Conservation (phyloP, 2,113 vertebrate genomes). For the Clinocottus analis region DNA sequence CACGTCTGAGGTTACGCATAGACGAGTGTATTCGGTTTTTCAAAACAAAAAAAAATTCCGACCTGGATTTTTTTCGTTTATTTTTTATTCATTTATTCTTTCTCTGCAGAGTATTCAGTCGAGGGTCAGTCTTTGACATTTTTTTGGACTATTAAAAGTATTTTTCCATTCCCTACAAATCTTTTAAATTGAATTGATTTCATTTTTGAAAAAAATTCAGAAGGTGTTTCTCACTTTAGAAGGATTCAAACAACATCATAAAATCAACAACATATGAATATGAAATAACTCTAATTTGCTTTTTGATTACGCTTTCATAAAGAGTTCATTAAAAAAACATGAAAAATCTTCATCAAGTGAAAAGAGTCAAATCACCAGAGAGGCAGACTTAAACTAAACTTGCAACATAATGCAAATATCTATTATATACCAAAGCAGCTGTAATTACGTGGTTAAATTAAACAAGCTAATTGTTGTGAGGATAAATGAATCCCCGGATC, state of each 20-base stretch:
- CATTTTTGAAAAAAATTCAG: constrained; percentile 5
- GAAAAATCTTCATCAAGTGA: background rate
- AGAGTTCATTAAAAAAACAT: background rate
- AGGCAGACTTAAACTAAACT: background rate
- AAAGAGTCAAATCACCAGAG: background rate
- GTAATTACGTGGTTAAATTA: constrained; percentile 28
- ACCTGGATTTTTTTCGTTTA: too few relatives aligned
- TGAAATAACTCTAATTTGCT: too few relatives aligned
- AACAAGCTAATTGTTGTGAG: constrained; percentile 39
- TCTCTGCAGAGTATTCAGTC: too few relatives aligned
- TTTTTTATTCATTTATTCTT: too few relatives aligned
- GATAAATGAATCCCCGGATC: constrained; percentile 30
- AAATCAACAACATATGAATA: too few relatives aligned
- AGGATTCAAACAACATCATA: background rate
- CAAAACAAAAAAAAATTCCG: too few relatives aligned
- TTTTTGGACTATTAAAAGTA: too few relatives aligned
- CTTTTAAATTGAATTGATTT: background rate
- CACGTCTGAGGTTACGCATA: too few relatives aligned
- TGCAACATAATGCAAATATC: constrained; percentile 16
- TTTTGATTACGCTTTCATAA: too few relatives aligned
- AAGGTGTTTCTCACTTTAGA: background rate
- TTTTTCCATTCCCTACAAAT: too few relatives aligned
- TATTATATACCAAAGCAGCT: constrained; percentile 5
- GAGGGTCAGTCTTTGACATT: constrained; percentile 11
- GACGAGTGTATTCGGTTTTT: too few relatives aligned